These are phyloP conservation scores for Miniopterus natalensis DNA, from an alignment of 2,113 vertebrate species.

Conservation along the genomic window DNA sequence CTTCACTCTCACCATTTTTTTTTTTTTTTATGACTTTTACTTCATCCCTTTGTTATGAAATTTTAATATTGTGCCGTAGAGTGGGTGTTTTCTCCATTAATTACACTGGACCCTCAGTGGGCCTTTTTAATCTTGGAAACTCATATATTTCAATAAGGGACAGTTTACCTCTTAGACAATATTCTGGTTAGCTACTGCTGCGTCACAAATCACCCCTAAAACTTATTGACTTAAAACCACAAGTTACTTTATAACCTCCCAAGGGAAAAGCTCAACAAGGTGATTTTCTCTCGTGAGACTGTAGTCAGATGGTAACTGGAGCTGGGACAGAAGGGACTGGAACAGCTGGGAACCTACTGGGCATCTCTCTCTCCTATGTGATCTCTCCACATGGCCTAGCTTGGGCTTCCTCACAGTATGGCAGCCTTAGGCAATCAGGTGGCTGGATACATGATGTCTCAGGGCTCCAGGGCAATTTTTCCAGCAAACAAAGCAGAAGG, in stretches of 20 bases:
- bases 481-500: not conserved
- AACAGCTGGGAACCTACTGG: not conserved
- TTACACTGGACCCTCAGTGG: not conserved
- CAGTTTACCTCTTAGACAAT: not conserved
- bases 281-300: not conserved
- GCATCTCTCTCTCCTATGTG: not conserved
- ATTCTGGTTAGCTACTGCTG: not conserved
- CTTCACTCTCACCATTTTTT: not conserved
- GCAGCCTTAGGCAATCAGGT: not conserved
- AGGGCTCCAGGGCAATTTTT: not conserved
- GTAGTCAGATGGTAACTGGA: not conserved
- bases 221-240: not conserved
- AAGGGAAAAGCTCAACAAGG: not conserved
- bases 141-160: not conserved
- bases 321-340: no score
- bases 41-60: not conserved
- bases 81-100: not conserved
- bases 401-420: not conserved
- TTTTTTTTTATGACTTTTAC: not conserved
- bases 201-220: not conserved
- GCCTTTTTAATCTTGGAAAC: not conserved
- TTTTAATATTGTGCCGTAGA: not conserved
- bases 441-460: not conserved
- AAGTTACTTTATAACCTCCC: not conserved
- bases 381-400: not conserved